phyloP scores from a whole-genome alignment of 2,797 vertebrate species.

The Adrianichthys oophorus region DNA sequence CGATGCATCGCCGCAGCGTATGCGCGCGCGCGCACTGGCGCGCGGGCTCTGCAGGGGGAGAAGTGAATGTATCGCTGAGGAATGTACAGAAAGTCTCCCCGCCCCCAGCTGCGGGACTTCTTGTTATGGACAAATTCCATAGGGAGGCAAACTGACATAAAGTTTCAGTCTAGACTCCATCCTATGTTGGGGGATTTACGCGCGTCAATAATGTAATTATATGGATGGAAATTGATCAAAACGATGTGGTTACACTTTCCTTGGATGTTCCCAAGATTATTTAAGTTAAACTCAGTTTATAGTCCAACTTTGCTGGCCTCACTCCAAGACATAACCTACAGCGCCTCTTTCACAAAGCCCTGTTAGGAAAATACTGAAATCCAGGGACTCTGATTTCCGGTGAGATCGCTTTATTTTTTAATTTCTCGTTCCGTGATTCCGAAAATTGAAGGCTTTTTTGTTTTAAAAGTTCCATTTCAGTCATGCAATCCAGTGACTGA shows the following conservation, averaged over 20 bases:
- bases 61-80: conserved; percentile 72
- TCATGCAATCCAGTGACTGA: conserved; percentile 29
- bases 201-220: conserved; percentile 23
- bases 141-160: conserved; percentile 67
- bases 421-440: conserved; percentile 9
- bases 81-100: conserved; percentile 76
- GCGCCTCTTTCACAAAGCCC: conserved; percentile 42
- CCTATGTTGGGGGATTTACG: conserved; percentile 47
- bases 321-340: conserved; percentile 52
- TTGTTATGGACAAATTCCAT: conserved; percentile 69
- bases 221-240: neutral
- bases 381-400: conserved; percentile 62
- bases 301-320: conserved; percentile 60
- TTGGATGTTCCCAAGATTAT: conserved; percentile 50
- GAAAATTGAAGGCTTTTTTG: conserved; percentile 21
- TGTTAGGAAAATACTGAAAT: conserved; percentile 48
- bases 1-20: conserved; percentile 48
- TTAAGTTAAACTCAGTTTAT: conserved; percentile 56
- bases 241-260: conserved; percentile 47
- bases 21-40: conserved; percentile 8
- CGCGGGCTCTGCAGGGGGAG: conserved; percentile 44
- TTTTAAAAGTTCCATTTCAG: conserved; percentile 25
- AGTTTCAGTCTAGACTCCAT: conserved; percentile 61
- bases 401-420: conserved; percentile 61
- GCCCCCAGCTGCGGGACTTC: conserved; percentile 56